Evolutionary conservation across 2,113 vertebrate species (phyloP).

Genomic region (Anseranas semipalmata): DNA sequence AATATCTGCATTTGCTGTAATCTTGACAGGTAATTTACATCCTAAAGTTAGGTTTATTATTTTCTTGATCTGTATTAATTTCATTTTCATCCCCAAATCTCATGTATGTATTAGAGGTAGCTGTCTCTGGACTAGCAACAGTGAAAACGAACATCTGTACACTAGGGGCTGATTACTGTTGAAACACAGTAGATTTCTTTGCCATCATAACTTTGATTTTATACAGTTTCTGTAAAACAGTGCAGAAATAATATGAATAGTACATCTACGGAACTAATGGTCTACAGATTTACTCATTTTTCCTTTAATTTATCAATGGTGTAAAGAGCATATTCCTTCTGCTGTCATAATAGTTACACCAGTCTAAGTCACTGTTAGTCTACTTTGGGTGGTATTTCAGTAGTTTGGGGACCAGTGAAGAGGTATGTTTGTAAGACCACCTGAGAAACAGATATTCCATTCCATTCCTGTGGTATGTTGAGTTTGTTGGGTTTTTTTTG

Average conservation of each 20-base stretch:
- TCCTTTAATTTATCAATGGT: not conserved
- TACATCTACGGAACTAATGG: not conserved
- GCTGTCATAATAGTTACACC: not conserved
- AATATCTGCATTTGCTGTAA: not conserved
- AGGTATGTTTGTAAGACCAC: not conserved
- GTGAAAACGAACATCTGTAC: not conserved
- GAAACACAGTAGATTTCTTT: not conserved
- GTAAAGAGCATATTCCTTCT: not conserved
- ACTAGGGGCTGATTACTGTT: not conserved
- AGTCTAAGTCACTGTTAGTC: not conserved
- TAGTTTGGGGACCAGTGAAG: not conserved
- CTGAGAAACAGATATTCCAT: not conserved
- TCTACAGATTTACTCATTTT: not conserved
- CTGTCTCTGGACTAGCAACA: too few species aligned
- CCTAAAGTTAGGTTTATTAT: not conserved
- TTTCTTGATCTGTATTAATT: not conserved
- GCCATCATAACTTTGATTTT: not conserved
- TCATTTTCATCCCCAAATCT: not conserved
- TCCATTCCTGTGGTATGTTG: not conserved
- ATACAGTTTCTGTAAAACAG: not conserved
- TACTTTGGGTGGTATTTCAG: not conserved
- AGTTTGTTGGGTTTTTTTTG: too few species aligned
- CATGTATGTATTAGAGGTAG: accelerated
- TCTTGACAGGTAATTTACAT: not conserved
- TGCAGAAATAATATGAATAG: not conserved